Evolutionary conservation across 2,113 vertebrate genomes (phyloP), one percentile per base, ranked within the genome.

Genomic region (Melospiza melodia): DNA sequence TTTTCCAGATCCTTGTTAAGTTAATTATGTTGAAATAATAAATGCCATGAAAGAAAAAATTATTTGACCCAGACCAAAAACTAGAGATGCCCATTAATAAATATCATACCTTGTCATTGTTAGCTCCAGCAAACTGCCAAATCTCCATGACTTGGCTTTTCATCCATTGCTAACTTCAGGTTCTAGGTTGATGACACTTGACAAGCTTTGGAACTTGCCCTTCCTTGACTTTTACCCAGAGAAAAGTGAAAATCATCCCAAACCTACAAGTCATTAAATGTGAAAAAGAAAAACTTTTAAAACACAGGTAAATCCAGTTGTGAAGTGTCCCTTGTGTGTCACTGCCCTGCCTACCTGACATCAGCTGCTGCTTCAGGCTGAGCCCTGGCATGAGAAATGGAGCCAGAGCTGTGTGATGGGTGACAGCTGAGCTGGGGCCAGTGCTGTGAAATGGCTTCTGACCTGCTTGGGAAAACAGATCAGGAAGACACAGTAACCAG

Each of bases 381-480:
- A 62, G 63, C 46, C 33, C 52, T 57, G 54, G 28, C n/a, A 49
- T 0, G 0, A 39, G 18, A 5, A 81, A 39, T 0, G 4, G 48
- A 63, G 16, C 18, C 37, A 43, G 19, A 43, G 37, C 25, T 20
- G 6, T 23, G 16, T 5, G 13, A 54, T 11, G 24, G 10, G 20
- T 0, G 5, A 35, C 2, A 11, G 30, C 43, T 33, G 18, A 25
- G 65, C 43, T 39, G 67, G 28, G 24, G 15, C 33, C 51, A 46
- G 5, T 44, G 39, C 51, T 75, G 35, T 19, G 21, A 61, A 77
- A 91, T 0, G 1, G 20, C 43, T 68, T 62, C 52, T 76, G 48
- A n/a, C 25, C 55, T 68, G 33, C 65, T 20, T 1, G 1, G 9
- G 27, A 37, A 33, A 77, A 12, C 48, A 62, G 13, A 65, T 7